Evolutionary conservation across 1,140 invertebrate species (phyloP).

Genomic region (Frieseomelitta varia): DNA sequence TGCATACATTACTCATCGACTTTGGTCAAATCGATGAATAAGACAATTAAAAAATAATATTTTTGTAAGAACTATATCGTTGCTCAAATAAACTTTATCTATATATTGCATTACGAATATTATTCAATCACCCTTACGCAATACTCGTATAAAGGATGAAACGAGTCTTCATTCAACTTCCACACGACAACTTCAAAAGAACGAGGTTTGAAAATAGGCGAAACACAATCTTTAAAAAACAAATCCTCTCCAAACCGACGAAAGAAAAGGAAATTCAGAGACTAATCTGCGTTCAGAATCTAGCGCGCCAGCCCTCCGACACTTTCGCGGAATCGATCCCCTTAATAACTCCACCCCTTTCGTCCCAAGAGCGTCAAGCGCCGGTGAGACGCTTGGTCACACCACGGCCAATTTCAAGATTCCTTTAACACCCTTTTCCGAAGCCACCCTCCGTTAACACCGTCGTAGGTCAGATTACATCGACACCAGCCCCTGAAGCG

Average conservation of each 20-base stretch:
- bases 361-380: neutral
- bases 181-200: no score
- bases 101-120: no score
- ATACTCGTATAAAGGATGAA: neutral
- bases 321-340: neutral
- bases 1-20: no score
- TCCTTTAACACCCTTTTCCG: conserved; percentile 45
- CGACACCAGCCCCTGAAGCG: conserved; percentile 16
- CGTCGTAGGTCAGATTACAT: conserved; percentile 52
- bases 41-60: no score
- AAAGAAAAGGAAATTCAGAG: neutral
- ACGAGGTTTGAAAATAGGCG: neutral
- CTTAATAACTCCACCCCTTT: neutral
- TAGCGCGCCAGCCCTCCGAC: neutral
- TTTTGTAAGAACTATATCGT: no score
- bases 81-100: no score
- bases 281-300: neutral
- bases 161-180: neutral
- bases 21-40: no score
- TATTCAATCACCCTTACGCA: neutral
- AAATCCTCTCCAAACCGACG: neutral
- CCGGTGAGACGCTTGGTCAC: neutral
- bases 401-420: conserved; percentile 31
- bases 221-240: neutral
- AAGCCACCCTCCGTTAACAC: conserved; percentile 22